These are phyloP conservation scores for Isotomurus palustris DNA, from an alignment of 2,888 invertebrate genomes.

Conservation along the genomic window DNA sequence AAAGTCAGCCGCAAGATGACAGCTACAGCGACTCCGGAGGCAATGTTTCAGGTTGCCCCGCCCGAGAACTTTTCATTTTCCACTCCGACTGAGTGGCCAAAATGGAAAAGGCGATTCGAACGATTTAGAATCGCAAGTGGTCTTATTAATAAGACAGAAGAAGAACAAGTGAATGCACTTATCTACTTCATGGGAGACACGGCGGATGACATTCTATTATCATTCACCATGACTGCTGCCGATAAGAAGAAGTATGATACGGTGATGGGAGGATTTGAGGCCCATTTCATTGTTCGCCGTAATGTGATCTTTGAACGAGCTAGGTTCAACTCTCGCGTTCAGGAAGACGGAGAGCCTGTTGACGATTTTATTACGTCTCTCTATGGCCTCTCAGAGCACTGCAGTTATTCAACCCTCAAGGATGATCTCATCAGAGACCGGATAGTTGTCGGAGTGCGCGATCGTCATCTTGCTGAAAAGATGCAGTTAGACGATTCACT, in stretches of 20 bases:
- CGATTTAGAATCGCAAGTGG: slow-evolving; percentile 24
- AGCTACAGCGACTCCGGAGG: background rate
- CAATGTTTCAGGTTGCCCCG: slow-evolving; percentile 6
- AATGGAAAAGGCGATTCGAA: slow-evolving; percentile 31
- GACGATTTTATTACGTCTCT: slow-evolving; percentile 33
- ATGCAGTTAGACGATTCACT: slow-evolving; percentile 23
- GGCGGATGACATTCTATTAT: slow-evolving; percentile 29
- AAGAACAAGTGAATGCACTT: slow-evolving; percentile 22
- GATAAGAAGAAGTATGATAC: slow-evolving; percentile 15
- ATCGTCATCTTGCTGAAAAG: slow-evolving; percentile 29
- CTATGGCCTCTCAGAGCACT: slow-evolving; percentile 24
- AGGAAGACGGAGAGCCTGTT: slow-evolving; percentile 21
- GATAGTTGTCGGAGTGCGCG: slow-evolving; percentile 34
- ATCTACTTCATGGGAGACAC: slow-evolving; percentile 32
- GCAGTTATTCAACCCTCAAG: slow-evolving; percentile 24
- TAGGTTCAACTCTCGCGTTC: slow-evolving; percentile 23
- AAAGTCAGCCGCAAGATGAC: no score
- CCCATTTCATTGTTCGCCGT: slow-evolving; percentile 22
- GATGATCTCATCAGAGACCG: slow-evolving; percentile 38
- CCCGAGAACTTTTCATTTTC: slow-evolving; percentile 24
- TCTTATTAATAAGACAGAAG: slow-evolving; percentile 8
- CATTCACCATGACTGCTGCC: slow-evolving; percentile 12
- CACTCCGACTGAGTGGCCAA: slow-evolving; percentile 22
- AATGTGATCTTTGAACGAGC: slow-evolving; percentile 37
- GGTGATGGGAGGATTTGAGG: slow-evolving; percentile 27